These are phyloP conservation scores for Paratilapia polleni DNA, from an alignment of 2,113 vertebrate species.

Conservation along the genomic window DNA sequence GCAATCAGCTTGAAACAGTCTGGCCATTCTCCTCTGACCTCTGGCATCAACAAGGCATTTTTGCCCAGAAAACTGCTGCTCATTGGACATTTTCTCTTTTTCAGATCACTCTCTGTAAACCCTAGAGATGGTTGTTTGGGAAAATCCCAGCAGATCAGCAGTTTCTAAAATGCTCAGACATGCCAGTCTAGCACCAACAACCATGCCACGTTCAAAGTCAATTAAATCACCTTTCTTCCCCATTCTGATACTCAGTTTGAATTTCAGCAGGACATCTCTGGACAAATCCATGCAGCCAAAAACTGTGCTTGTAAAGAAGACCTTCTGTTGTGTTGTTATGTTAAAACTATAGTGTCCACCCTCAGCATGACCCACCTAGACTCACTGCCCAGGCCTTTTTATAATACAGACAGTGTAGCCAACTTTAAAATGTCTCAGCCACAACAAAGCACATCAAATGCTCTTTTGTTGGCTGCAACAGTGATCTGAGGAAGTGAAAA, in stretches of 20 bases:
- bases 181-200: neutral
- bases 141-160: neutral
- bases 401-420: neutral
- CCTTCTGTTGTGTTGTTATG: too few relatives aligned
- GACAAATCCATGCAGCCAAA: neutral
- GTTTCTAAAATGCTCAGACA: neutral
- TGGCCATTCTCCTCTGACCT: too few relatives aligned
- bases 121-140: neutral
- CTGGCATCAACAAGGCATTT: too few relatives aligned
- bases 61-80: neutral
- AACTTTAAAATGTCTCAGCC: neutral
- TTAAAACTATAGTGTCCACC: neutral
- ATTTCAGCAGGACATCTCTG: neutral
- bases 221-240: neutral
- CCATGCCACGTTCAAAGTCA: neutral
- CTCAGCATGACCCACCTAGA: neutral
- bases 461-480: neutral
- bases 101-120: neutral
- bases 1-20: neutral
- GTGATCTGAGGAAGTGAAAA: neutral
- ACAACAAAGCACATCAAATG: neutral
- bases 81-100: neutral
- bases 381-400: neutral
- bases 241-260: too few relatives aligned
- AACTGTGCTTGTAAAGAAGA: neutral